phyloP scores from a whole-genome alignment of 2,797 vertebrate species.

The Crocodylus rhombifer region DNA sequence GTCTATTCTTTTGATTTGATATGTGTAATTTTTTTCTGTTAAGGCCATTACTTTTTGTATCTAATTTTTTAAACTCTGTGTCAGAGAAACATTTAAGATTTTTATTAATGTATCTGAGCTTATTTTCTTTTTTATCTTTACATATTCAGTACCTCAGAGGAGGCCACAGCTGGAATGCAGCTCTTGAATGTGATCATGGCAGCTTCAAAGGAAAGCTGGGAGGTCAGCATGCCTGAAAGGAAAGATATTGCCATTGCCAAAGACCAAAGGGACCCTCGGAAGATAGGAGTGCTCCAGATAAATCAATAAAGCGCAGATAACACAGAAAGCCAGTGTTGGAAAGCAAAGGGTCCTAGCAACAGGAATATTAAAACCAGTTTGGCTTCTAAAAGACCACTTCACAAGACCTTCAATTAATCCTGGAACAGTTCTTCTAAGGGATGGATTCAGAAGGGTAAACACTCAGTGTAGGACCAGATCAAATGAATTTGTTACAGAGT shows the following conservation, averaged over 20 bases:
- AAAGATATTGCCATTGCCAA: constrained; percentile 70
- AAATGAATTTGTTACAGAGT: background rate
- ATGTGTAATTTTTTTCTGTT: background rate
- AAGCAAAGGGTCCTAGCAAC: background rate
- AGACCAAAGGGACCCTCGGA: constrained; percentile 63
- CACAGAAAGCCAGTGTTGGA: background rate
- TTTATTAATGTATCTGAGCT: constrained; percentile 62
- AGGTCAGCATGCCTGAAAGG: constrained; percentile 67
- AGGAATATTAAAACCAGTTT: background rate
- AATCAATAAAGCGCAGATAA: background rate
- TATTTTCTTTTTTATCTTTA: constrained; percentile 74
- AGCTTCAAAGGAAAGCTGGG: constrained; percentile 68
- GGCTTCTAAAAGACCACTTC: background rate
- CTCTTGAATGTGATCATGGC: constrained; percentile 61
- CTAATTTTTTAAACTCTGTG: constrained; percentile 65
- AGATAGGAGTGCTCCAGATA: constrained; percentile 40
- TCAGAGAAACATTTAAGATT: constrained; percentile 68
- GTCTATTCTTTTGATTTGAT: background rate
- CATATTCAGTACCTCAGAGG: constrained; percentile 74
- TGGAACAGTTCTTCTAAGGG: background rate
- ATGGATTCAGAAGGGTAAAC: background rate
- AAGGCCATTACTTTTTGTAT: constrained; percentile 35
- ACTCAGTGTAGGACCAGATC: background rate
- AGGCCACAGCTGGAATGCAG: constrained; percentile 74
- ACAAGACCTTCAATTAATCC: background rate